Conservation (phyloP, 2,797 vertebrate genomes). For the Cetoscarus ocellatus region DNA sequence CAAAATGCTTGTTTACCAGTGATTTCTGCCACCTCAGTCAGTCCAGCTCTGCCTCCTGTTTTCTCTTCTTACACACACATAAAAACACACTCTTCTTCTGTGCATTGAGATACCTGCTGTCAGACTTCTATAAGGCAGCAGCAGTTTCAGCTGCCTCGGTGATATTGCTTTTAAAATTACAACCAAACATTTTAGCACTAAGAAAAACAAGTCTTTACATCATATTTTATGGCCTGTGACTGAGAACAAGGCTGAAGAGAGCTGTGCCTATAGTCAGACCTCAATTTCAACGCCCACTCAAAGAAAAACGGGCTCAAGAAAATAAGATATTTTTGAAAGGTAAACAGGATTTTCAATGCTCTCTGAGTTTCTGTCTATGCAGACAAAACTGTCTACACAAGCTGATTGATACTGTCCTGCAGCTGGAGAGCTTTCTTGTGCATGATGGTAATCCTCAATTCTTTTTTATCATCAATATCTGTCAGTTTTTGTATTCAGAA, state of each 20-base stretch:
- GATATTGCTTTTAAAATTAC: slow-evolving; percentile 13
- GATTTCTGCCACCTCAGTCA: slow-evolving; percentile 11
- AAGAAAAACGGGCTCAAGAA: slow-evolving; percentile 7
- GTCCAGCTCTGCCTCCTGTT: not conserved
- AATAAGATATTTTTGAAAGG: not conserved
- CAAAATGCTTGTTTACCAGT: not conserved
- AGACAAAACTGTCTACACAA: not conserved
- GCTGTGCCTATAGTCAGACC: slow-evolving; percentile 18
- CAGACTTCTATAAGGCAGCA: too few species aligned
- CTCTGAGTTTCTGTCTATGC: slow-evolving; percentile 13
- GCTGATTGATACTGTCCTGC: slow-evolving; percentile 3
- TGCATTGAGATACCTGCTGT: slow-evolving; percentile 16
- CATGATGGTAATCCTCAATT: not conserved
- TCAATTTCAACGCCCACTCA: slow-evolving; percentile 3
- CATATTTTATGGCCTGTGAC: slow-evolving; percentile 27
- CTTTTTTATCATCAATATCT: too few species aligned
- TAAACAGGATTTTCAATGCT: slow-evolving; percentile 1
- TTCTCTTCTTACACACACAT: not conserved
- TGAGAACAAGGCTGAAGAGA: not conserved
- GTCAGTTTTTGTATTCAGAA: too few species aligned
- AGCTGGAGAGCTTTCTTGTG: not conserved
- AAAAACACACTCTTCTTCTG: not conserved
- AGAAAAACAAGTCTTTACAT: slow-evolving; percentile 39
- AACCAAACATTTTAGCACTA: slow-evolving; percentile 29
- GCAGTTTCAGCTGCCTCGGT: slow-evolving; percentile 14